Base-by-base conservation (phyloP, 2,888 invertebrate species). In the Teinopalpus imperialis region DNA sequence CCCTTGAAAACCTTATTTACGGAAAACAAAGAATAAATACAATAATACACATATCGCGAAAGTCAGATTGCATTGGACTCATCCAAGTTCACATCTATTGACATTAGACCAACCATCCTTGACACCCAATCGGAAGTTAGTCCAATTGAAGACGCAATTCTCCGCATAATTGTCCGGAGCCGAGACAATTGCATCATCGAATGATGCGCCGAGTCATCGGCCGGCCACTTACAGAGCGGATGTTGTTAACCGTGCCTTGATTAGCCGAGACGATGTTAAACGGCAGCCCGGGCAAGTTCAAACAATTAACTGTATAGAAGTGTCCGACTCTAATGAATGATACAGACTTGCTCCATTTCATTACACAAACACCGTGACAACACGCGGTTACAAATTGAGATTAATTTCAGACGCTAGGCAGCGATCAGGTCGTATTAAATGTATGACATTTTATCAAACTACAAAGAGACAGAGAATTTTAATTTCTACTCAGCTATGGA, bases 221-320 rank as follows among this genome's bases (percentile, higher is more conserved):
- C 79, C 82, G 65, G 57, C 74, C 85, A 77, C 78, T 81, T 78
- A 68, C 69, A 52, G 64, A 69, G 71, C 87, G 87, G 87, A 88
- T 86, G 88, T 86, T 77, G 86, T 86, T 83, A 87, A 82, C 82
- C 74, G 73, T 63, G 72, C 69, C 81, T 85, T 87, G 86, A 88
- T 88, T 87, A 86, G 78, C 73, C 69, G 76, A 78, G 82, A 81
- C 81, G 83, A 76, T 74, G 78, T 85, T 80, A 83, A 85, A 79
- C 83, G 77, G 77, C 73, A 81, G 74, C 63, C 69, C 73, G 76
- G 67, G 73, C 81, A 77, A 86, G 87, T 88, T 88, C 87, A 87
- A 85, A 86, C 85, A 87, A 87, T 87, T 83, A 85, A 87, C 79
- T 79, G 81, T 81, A 85, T 79, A 82, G 81, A 85, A 86, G 85